Conservation (phyloP, 1,140 invertebrate species). For the Centruroides sculpturatus region DNA sequence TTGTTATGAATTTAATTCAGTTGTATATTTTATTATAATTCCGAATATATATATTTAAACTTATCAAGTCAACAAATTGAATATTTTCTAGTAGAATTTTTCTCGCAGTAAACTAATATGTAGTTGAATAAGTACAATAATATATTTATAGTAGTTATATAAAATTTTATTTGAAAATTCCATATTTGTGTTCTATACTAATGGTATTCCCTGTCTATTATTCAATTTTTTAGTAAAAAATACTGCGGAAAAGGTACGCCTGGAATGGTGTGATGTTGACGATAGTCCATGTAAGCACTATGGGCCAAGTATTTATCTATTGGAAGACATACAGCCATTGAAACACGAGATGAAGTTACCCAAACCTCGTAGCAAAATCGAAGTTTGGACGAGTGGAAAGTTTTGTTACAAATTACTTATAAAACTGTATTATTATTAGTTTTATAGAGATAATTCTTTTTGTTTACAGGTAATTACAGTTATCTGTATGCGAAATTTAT, state of each 20-base stretch:
- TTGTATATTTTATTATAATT: too few species aligned
- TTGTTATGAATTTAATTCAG: too few species aligned
- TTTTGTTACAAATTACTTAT: background rate
- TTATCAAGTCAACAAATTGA: too few species aligned
- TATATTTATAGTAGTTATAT: too few species aligned
- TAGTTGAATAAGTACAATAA: too few species aligned
- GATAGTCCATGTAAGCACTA: background rate
- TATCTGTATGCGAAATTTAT: constrained; percentile 17
- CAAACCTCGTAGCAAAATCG: background rate
- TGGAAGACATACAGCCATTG: constrained; percentile 4
- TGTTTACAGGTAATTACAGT: constrained; percentile 11
- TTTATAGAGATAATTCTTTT: background rate
- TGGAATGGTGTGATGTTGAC: background rate
- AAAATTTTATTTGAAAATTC: too few species aligned
- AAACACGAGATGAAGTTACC: constrained; percentile 2
- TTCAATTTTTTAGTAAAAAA: constrained; percentile 2
- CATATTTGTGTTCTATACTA: too few species aligned
- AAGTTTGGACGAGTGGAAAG: constrained; percentile 9
- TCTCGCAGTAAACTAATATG: too few species aligned
- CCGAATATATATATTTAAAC: too few species aligned
- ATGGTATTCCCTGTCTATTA: too few species aligned
- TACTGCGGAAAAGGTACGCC: background rate
- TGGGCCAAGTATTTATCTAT: background rate
- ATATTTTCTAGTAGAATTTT: too few species aligned
- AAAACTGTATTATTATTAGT: background rate